Conservation (phyloP, 2,113 vertebrate species). For the Herpailurus yagouaroundi region DNA sequence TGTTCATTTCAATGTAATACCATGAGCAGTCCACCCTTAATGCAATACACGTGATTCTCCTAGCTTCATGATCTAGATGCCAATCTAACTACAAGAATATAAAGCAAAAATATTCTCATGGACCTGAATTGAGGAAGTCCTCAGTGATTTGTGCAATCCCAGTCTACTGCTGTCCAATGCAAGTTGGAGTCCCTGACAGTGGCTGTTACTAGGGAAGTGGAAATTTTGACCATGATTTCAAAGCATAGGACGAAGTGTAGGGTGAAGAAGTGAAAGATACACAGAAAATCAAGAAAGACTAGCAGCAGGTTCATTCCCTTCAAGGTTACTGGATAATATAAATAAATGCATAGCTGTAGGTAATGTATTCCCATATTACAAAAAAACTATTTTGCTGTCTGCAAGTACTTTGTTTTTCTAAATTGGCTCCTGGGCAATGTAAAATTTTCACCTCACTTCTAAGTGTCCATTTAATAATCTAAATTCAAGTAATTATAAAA, state of each 20-base stretch:
- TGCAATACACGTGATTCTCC: background rate
- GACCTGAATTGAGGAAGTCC: constrained; percentile 17
- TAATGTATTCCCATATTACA: background rate
- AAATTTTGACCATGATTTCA: background rate
- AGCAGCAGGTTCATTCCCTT: background rate
- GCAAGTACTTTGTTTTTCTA: background rate
- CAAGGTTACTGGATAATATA: background rate
- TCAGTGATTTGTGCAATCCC: background rate
- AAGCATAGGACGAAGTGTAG: background rate
- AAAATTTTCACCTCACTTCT: background rate
- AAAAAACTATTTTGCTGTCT: background rate
- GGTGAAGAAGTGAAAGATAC: background rate
- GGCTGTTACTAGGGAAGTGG: background rate
- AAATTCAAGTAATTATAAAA: background rate
- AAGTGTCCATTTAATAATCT: background rate
- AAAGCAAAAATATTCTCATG: background rate
- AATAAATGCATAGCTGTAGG: background rate
- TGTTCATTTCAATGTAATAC: background rate
- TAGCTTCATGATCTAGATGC: background rate
- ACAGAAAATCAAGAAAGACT: background rate
- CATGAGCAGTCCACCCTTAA: background rate
- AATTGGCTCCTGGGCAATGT: background rate
- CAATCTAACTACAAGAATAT: background rate
- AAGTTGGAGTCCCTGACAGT: accelerated
- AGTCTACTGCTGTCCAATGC: background rate